Conservation (phyloP, 2,888 invertebrate genomes). For the Lasioglossum malachurum region DNA sequence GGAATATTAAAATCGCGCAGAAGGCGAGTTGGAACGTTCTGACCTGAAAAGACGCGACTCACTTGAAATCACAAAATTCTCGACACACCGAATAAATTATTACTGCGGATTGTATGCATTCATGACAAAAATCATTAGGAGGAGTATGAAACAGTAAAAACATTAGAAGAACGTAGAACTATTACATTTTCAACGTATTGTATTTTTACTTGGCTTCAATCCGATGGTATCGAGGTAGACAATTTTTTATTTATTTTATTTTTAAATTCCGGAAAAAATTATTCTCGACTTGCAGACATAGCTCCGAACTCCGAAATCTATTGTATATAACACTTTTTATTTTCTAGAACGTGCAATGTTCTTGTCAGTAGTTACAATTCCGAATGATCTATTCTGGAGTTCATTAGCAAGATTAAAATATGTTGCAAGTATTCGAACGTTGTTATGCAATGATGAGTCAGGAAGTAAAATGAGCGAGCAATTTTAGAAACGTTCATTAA, state of each 20-base stretch:
- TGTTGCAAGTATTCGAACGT: neutral
- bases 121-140: too few species aligned
- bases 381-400: neutral
- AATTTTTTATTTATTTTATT: too few species aligned
- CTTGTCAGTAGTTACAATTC: neutral
- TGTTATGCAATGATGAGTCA: neutral
- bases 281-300: neutral
- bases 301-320: too few species aligned
- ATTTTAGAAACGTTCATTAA: too few species aligned
- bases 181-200: too few species aligned
- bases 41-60: slow-evolving; percentile 28
- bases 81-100: neutral
- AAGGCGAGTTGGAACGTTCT: neutral
- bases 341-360: neutral
- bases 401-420: neutral
- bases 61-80: neutral
- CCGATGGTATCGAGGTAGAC: too few species aligned
- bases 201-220: too few species aligned
- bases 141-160: too few species aligned
- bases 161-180: too few species aligned
- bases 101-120: neutral
- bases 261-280: neutral
- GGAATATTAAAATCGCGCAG: slow-evolving; percentile 32
- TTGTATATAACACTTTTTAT: too few species aligned
- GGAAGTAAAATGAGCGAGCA: neutral